phyloP scores from a whole-genome alignment of 2,888 invertebrate species.

The Nasonia oneida region DNA sequence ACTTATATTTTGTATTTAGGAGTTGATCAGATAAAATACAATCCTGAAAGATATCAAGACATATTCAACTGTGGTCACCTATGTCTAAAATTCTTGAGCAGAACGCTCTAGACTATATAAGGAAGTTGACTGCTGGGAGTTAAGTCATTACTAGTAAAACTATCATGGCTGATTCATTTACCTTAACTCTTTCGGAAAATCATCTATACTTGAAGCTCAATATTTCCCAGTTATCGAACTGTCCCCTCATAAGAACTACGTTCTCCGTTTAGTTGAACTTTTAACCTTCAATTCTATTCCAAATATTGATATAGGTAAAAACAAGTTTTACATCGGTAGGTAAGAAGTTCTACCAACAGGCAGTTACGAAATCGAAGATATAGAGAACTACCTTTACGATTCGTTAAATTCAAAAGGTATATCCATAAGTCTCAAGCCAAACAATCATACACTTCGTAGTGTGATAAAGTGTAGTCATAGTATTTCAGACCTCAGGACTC shows the following conservation, averaged over 20 bases:
- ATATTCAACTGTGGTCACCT: constrained; percentile 59
- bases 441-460: constrained; percentile 60
- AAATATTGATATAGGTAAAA: no score
- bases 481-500: constrained; percentile 58
- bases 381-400: constrained; percentile 19
- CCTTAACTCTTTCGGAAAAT: constrained; percentile 58
- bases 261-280: no score
- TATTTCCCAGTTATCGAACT: constrained; percentile 68
- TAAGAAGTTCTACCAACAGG: constrained; percentile 17
- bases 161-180: not conserved
- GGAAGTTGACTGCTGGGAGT: no score
- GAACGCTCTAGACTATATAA: no score
- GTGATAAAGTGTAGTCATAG: constrained; percentile 51
- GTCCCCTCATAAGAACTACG: not conserved
- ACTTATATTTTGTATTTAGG: not conserved
- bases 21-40: not conserved
- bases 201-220: constrained; percentile 64
- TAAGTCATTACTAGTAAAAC: no score
- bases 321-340: no score
- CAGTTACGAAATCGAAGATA: constrained; percentile 57
- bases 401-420: constrained; percentile 35
- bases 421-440: constrained; percentile 47
- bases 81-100: constrained; percentile 60
- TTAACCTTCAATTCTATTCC: no score
- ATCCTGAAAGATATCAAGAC: constrained; percentile 46